Base-by-base conservation (phyloP, 2,113 vertebrate species). In the Meriones unguiculatus region DNA sequence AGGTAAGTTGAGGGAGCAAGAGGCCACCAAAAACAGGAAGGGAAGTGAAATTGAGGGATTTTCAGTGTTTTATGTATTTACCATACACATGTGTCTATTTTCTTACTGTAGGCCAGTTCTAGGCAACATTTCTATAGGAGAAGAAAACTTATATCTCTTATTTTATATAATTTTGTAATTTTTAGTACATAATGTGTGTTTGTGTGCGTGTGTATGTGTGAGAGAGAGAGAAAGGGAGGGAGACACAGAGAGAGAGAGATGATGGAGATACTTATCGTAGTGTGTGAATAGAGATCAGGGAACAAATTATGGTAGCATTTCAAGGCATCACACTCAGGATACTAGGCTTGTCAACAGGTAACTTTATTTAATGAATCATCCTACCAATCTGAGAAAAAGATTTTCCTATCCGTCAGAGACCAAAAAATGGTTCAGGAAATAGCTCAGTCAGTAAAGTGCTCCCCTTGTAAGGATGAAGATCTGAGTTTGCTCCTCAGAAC, bases 361-460 rank as follows among this genome's bases (percentile, higher is more conserved):
- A 7, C 32, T 22, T 80, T 54, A 57, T 11, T 30, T 54, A 57
- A 3, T 35, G 28, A 80, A 11, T 15, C 54, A 80, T 35, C 32
- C 52, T 35, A 57, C 52, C 28, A 72, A 59, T 93, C 1, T 80
- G 32, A 82, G 10, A 57, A 72, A 57, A 87, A 93, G 10, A 77
- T 76, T 24, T 89, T 91, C 77, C 86, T 6, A 85, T 86, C 17
- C 90, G 46, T 95, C 20, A 94, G 50, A 82, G 76, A 67, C 72
- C 72, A 15, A 90, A n/a, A 2, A 59, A 81, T 32, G 50, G 17
- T 11, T 80, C 8, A 57, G 4, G 17, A 35, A 35, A 6, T 35
- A 54, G 32, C 32, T 80, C 50, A 35, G 46, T 80, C 15, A 54
- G 50, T 17, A 18, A 32, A 54, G 9, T 54, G 30, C 20, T 35